Base-by-base conservation (phyloP, 2,113 vertebrate species). In the Apus apus region DNA sequence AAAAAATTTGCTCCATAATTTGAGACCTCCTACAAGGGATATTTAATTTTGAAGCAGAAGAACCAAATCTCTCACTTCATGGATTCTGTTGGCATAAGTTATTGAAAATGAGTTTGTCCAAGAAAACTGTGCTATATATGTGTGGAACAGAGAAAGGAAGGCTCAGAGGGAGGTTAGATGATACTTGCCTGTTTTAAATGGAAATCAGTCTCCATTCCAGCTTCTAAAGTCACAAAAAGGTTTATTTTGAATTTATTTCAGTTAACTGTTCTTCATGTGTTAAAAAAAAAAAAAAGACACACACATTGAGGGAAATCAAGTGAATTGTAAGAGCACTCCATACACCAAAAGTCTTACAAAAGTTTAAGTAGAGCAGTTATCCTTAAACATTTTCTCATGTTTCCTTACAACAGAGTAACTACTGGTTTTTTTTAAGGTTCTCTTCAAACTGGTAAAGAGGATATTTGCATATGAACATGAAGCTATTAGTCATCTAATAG, bases 1-100 rank as follows among this genome's bases (percentile, higher is more conserved):
- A 21, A 19, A 86, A 70, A 21, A 26, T 56, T 62, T 34, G 23
- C 46, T 91, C 87, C 80, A 19, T 64, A 30, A 89, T 89, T 87
- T 87, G 56, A 85, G 46, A 78, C 19, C 62, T 89, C 26, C 62
- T 82, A 62, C 38, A 70, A 50, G 26, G 53, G 40, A 51, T 40
- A 70, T 58, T 74, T 94, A 77, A 80, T 94, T 80, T 66, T 93
- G 67, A 87, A 96, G 83, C 48, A 84, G 57, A 87, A 76, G 45
- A 94, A 87, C 74, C 27, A 94, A 90, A 85, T 75, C 85, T 91
- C 13, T 4, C n/a, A 88, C 67, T 6, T 61, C 5, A 1, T 77
- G 22, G 46, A 86, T 94, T 93, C 90, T 87, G 73, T 85, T 94
- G 78, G 58, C 75, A 65, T 85, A 81, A 86, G 26, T 15, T 89